These are phyloP conservation scores for Cryptocheilus praepositus DNA, from an alignment of 2,888 invertebrate species.

Conservation along the genomic window DNA sequence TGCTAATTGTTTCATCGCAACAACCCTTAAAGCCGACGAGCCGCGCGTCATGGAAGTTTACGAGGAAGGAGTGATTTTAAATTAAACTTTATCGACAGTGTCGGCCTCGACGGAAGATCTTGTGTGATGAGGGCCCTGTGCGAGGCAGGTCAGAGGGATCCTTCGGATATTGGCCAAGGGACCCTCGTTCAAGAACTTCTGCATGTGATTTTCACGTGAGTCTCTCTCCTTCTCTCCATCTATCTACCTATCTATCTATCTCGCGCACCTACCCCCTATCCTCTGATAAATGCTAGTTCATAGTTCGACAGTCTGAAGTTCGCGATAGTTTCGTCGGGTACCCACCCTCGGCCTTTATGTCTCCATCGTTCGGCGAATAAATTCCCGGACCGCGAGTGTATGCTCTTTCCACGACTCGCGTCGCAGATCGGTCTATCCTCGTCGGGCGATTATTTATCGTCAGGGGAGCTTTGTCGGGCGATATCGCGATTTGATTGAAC, in stretches of 20 bases:
- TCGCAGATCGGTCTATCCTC: too few relatives aligned
- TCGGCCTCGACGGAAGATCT: conserved; percentile 84
- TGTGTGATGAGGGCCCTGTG: conserved; percentile 85
- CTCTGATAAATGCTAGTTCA: too few relatives aligned
- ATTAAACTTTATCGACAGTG: conserved; percentile 75
- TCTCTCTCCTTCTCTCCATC: conserved; percentile 9
- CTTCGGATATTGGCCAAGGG: conserved; percentile 61
- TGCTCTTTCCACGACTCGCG: too few relatives aligned
- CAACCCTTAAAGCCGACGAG: background rate
- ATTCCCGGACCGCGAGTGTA: too few relatives aligned
- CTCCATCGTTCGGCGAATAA: too few relatives aligned
- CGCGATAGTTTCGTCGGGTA: too few relatives aligned
- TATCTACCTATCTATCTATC: background rate
- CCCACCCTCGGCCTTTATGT: too few relatives aligned
- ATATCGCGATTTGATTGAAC: too few relatives aligned
- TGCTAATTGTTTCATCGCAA: conserved; percentile 36
- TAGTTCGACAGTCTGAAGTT: too few relatives aligned
- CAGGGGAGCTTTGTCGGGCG: too few relatives aligned
- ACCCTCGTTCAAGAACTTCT: conserved; percentile 70
- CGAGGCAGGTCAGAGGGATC: conserved; percentile 80
- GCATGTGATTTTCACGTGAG: conserved; percentile 70
- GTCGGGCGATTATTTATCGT: too few relatives aligned
- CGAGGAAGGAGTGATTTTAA: conserved; percentile 32
- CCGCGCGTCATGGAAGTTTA: background rate
- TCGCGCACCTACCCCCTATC: background rate